Evolutionary conservation across 2,888 invertebrate genomes (phyloP), one percentile per base, ranked within the genome.

Genomic region (Tholera decimalis): DNA sequence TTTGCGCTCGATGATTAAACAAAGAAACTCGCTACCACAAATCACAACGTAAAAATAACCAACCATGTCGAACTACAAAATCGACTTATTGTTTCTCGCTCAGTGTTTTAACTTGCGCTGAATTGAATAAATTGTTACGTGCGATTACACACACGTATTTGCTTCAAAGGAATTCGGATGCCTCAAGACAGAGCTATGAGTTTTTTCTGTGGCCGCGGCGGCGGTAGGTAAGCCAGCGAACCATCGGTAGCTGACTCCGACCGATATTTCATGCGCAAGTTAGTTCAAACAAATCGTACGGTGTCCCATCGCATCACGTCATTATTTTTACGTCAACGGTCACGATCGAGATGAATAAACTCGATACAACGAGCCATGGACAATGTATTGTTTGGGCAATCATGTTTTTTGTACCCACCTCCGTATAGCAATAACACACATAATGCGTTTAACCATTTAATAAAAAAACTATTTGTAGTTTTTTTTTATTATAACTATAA

Each of bases 261-360:
- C 79, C 87, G 86, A 89, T 88, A 91, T 92, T 93, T 92, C 92
- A 91, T 94, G 93, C 93, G 93, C 92, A 92, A 91, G 91, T 93
- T 93, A 92, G 93, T 92, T 95, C 92, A 93, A 95, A 95, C 94
- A 95, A 95, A 95, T 95, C 94, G 93, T 95, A 94, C 92, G 93
- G 90, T 93, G 95, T 94, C 94, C 85, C 89, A 87, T 89, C 87
- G 73, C 55, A 92, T 95, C 87, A 87, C 79, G 85, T 95, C 93
- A 93, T 85, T 81, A 82, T 87, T 90, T 89, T 88, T 88, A 87
- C 86, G 84, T 87, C 86, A 85, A 76, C 83, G 90, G 74, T 80
- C 86, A 85, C 84, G 80, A 74, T 77, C 81, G 66, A 73, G 74
- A 78, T 75, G 76, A 77, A 75, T 76, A 80, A 79, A 79, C 79